Evolutionary conservation across 92 coral and sea anemone species (phyloP).

Genomic region (Micromussa lordhowensis): DNA sequence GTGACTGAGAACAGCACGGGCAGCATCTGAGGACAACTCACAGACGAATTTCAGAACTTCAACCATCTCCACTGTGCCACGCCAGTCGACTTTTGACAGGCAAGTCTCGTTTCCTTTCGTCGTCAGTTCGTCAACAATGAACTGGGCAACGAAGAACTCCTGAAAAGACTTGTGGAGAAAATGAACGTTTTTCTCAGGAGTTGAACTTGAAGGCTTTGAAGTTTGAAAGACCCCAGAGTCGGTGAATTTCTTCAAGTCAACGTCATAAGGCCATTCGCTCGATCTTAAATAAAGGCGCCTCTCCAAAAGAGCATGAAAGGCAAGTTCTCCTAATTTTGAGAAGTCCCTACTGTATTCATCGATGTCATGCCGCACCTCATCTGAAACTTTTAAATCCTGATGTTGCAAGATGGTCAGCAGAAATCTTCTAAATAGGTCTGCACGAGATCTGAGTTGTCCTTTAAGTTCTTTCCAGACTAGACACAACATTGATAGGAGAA

Average conservation of each 20-base stretch:
- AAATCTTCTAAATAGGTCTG: not conserved
- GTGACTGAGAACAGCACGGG: not conserved
- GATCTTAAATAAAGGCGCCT: slow-evolving; percentile 1
- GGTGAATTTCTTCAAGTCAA: not conserved
- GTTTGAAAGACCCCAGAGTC: not conserved
- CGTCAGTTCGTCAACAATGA: slow-evolving; percentile 7
- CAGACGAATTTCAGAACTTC: not conserved
- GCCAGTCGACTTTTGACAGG: not conserved
- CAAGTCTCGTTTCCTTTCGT: not conserved
- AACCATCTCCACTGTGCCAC: not conserved
- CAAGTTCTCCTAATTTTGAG: slow-evolving; percentile 22
- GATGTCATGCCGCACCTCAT: not conserved
- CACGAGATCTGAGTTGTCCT: not conserved
- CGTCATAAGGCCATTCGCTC: not conserved
- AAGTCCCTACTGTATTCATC: slow-evolving; percentile 10
- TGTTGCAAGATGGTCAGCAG: slow-evolving; percentile 29
- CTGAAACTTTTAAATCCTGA: not conserved
- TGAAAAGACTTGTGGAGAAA: slow-evolving; percentile 44
- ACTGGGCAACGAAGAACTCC: slow-evolving; percentile 41
- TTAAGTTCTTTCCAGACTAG: slow-evolving; percentile 18
- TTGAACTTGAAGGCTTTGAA: not conserved
- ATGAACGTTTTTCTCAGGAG: not conserved
- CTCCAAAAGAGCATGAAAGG: slow-evolving; percentile 34
- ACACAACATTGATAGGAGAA: slow-evolving; percentile 20
- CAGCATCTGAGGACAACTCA: not conserved